Base-by-base conservation (phyloP, 1,140 invertebrate species). In the Brachystomella parvula region DNA sequence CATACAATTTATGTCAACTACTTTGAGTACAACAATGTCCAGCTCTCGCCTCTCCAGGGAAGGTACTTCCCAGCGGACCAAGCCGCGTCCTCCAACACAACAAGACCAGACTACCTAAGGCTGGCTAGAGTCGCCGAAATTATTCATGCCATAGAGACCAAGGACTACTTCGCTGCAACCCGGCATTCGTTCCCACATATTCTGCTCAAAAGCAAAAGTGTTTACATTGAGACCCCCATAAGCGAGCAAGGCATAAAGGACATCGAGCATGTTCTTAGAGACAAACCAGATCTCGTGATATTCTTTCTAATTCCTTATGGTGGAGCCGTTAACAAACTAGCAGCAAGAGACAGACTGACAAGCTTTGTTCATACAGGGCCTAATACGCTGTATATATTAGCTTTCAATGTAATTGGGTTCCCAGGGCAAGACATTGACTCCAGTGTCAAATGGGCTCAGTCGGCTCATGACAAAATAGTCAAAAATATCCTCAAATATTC, bases 331-430 rank as follows among this genome's bases (percentile, higher is more conserved):
- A 53, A 53, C 24, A 24, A 53, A 26, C 49, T 53, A 19, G 49
- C 49, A 24, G 49, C 12, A 24, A 53, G 6, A 24, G 49, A 53
- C 21, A 15, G 3, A 3, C 24, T 53, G 6, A 17, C 12, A 6
- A 53, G 49, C 24, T 53, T 53, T 53, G 49, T 24, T 6, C 49
- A 53, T 53, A 53, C 49, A 17, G 49, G 49, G 3, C 49, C 49
- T 6, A 15, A 9, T 53, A 53, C 24, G 12, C 24, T 53, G 49
- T 53, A 53, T 24, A 17, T 53, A 24, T 15, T 53, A 6, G 49
- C 15, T 9, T 53, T 53, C 24, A 19, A 39, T 19, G 6, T 6
- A 6, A 39, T 39, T 39, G 35, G 35, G 6, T 15, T 24, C 6
- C 12, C 12, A 9, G 24, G 24, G 3, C 39, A 44, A n/a, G 39